phyloP scores from a whole-genome alignment of 2,888 invertebrate genomes.

The Xestia sexstrigata region DNA sequence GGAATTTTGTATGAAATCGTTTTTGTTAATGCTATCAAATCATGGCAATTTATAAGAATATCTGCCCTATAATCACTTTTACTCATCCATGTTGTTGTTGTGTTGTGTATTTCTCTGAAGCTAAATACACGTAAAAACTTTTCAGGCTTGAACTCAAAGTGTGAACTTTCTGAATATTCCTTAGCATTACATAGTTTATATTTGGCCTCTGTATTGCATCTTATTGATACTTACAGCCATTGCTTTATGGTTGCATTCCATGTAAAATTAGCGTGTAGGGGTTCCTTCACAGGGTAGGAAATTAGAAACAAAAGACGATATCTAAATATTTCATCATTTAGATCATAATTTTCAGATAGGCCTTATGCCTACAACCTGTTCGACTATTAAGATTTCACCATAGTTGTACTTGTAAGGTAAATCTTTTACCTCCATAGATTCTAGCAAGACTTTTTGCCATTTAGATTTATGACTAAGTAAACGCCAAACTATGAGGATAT shows the following conservation, averaged over 20 bases:
- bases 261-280: background rate
- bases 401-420: background rate
- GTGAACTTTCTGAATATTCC: background rate
- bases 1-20: background rate
- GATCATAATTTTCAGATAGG: background rate
- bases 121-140: background rate
- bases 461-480: background rate
- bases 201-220: background rate
- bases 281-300: background rate
- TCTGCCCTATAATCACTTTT: background rate
- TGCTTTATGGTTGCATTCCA: background rate
- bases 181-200: fast-evolving
- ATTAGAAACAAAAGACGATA: conserved; percentile 4
- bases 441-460: background rate
- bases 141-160: background rate
- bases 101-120: background rate
- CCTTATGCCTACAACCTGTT: background rate
- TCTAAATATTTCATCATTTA: background rate
- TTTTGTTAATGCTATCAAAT: no score
- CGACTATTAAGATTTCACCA: background rate
- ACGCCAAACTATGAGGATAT: background rate
- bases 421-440: background rate
- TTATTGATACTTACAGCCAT: background rate
- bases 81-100: background rate
- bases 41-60: no score